A percentile compares a stretch with the other conserved stretches of the same genome.
phyloP scores from a whole-genome alignment of 2,888 invertebrate genomes.

The Eupeodes latifasciatus region DNA sequence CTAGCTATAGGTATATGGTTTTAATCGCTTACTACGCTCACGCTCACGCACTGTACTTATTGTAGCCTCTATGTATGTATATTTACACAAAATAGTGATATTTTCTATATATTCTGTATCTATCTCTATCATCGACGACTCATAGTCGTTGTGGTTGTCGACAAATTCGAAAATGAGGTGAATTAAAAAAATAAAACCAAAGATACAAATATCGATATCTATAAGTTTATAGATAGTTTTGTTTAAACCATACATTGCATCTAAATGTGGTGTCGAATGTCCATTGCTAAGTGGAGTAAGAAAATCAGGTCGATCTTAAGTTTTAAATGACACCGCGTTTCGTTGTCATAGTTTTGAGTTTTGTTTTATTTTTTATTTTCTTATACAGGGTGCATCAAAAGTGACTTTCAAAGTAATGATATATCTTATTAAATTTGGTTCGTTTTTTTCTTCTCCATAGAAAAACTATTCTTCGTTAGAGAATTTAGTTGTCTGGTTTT shows the following conservation, averaged over 20 bases:
- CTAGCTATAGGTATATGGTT: background rate
- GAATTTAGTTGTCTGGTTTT: too few relatives aligned
- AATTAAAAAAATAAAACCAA: conserved; percentile 41
- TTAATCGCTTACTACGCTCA: conserved; percentile 41
- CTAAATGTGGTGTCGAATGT: conserved; percentile 52
- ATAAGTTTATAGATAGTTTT: background rate
- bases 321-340: conserved; percentile 53
- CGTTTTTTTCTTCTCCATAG: too few relatives aligned
- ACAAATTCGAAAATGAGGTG: conserved; percentile 53
- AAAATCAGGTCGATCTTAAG: conserved; percentile 74
- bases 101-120: conserved; percentile 33
- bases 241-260: conserved; percentile 43
- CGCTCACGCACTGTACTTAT: conserved; percentile 44
- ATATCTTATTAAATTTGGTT: too few relatives aligned
- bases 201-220: conserved; percentile 3
- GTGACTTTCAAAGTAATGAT: too few relatives aligned
- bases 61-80: too few relatives aligned
- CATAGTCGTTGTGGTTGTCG: conserved; percentile 13
- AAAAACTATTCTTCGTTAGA: too few relatives aligned
- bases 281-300: conserved; percentile 67
- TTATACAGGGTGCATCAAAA: too few relatives aligned
- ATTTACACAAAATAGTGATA: conserved; percentile 13
- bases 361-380: background rate
- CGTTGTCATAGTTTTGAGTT: conserved; percentile 4
- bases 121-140: background rate